These are phyloP conservation scores for Columba livia DNA, from an alignment of 2,113 vertebrate species.

Conservation along the genomic window DNA sequence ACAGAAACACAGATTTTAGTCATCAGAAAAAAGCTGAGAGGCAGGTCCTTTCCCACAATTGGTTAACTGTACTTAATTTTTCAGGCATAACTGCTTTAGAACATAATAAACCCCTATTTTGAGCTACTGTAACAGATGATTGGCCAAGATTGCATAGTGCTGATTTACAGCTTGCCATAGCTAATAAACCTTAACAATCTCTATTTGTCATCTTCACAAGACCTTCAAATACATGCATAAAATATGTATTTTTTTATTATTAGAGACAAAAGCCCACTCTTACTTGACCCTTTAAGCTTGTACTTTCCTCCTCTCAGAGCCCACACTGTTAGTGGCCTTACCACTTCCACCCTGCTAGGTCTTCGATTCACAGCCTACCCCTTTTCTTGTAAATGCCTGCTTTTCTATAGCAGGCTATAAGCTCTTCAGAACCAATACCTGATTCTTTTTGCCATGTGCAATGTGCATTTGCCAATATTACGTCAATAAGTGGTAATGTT, in stretches of 20 bases:
- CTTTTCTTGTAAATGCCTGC: background rate
- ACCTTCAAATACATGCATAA: background rate
- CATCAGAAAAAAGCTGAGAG: background rate
- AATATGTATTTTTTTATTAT: background rate
- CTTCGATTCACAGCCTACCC: background rate
- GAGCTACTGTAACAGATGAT: background rate
- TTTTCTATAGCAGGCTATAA: background rate
- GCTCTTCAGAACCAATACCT: background rate
- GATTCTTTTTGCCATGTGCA: background rate
- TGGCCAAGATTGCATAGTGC: background rate
- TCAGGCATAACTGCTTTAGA: background rate
- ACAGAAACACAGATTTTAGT: background rate
- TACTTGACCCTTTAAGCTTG: background rate
- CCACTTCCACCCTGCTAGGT: background rate
- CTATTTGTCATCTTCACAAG: background rate
- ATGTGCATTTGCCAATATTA: background rate
- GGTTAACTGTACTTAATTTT: background rate
- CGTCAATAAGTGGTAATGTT: background rate
- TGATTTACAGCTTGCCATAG: background rate
- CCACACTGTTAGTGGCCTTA: fast-evolving
- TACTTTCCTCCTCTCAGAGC: background rate
- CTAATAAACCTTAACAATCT: background rate
- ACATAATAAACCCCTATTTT: background rate
- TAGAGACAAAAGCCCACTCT: background rate
- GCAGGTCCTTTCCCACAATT: background rate